Evolutionary conservation across 2,888 invertebrate species (phyloP).

Genomic region (Drosophila mercatorum): DNA sequence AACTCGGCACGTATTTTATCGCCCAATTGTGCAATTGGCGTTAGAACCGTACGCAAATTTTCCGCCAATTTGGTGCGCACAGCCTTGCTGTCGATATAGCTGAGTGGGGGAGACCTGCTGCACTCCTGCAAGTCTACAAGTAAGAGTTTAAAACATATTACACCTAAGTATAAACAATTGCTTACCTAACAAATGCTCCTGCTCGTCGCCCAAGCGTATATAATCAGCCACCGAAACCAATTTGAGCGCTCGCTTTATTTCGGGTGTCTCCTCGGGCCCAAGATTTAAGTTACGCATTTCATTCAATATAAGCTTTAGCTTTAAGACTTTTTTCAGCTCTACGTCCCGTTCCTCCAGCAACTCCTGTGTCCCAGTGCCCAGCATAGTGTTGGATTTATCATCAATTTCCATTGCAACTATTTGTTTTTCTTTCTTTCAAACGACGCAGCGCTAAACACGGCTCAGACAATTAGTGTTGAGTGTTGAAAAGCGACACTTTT

Average conservation of each 20-base stretch:
- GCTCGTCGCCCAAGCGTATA: constrained; percentile 51
- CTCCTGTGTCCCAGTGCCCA: constrained; percentile 70
- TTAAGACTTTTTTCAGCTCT: constrained; percentile 72
- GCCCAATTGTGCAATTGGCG: constrained; percentile 67
- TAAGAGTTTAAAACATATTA: not conserved
- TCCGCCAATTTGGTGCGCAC: constrained; percentile 65
- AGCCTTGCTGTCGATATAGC: constrained; percentile 81
- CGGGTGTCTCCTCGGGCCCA: constrained; percentile 35
- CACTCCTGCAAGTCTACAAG: constrained; percentile 50
- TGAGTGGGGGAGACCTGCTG: constrained; percentile 42
- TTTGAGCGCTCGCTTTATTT: constrained; percentile 60
- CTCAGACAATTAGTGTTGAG: not conserved
- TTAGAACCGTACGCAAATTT: constrained; percentile 55
- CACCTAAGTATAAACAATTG: too few species aligned
- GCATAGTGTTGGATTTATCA: constrained; percentile 63
- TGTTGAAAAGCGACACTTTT: not conserved
- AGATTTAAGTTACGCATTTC: constrained; percentile 57
- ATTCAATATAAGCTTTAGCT: constrained; percentile 73
- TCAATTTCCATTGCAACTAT: constrained; percentile 16
- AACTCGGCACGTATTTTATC: constrained; percentile 68
- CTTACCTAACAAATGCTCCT: constrained; percentile 59
- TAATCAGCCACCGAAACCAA: constrained; percentile 62
- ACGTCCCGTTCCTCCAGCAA: constrained; percentile 61
- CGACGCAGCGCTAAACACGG: not conserved
- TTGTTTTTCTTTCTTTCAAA: constrained; percentile 2